Evolutionary conservation across 2,113 vertebrate species (phyloP).

Genomic region (Lepisosteus osseus): DNA sequence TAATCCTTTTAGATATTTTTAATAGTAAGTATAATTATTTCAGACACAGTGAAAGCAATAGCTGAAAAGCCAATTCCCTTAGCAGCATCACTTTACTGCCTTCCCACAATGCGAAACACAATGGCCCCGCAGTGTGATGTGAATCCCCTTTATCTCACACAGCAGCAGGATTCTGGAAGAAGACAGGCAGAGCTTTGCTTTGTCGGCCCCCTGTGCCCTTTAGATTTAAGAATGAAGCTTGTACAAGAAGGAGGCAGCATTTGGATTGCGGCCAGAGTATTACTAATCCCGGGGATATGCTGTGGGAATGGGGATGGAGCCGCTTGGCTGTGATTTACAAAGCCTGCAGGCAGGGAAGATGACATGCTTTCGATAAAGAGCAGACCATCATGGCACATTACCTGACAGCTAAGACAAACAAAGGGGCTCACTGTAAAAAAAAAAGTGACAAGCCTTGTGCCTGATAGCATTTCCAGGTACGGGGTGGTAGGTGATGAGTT

Average conservation of each 20-base stretch:
- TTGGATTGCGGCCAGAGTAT: slow-evolving; percentile 38
- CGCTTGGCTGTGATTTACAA: slow-evolving; percentile 33
- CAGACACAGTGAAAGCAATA: no score
- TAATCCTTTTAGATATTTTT: no score
- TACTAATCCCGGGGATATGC: slow-evolving; percentile 39
- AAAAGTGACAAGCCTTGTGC: slow-evolving; percentile 29
- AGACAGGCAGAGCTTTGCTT: not conserved
- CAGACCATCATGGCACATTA: slow-evolving; percentile 52
- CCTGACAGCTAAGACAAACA: slow-evolving; percentile 53
- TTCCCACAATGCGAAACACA: slow-evolving; percentile 2
- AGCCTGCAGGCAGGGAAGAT: slow-evolving; percentile 43
- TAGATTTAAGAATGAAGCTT: not conserved
- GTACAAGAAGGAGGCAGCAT: slow-evolving; percentile 16
- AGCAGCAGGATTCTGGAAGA: slow-evolving; percentile 22
- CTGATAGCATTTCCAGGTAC: slow-evolving; percentile 26
- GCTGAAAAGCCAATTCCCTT: no score
- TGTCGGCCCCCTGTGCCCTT: slow-evolving; percentile 2
- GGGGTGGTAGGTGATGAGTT: slow-evolving; percentile 21
- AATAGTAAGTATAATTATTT: no score
- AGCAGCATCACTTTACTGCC: no score
- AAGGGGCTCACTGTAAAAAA: slow-evolving; percentile 28
- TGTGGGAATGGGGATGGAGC: slow-evolving; percentile 25
- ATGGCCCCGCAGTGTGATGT: slow-evolving; percentile 20
- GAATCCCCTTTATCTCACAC: slow-evolving; percentile 35
- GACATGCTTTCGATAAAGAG: slow-evolving; percentile 45